These are phyloP conservation scores for Conger conger DNA, from an alignment of 2,113 vertebrate genomes.

Conservation along the genomic window DNA sequence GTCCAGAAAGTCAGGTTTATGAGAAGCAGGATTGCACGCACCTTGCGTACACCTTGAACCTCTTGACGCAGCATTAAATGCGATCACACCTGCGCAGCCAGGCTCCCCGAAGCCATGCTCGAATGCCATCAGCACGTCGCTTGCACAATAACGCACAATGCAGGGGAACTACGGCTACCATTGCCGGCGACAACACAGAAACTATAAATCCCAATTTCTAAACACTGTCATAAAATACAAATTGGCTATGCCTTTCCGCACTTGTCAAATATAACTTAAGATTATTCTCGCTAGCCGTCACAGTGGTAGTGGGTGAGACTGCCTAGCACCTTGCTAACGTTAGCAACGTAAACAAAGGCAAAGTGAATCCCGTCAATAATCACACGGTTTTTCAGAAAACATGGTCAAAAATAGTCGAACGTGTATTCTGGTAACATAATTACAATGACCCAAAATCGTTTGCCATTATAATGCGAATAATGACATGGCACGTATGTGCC, in stretches of 20 bases:
- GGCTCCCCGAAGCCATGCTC: background rate
- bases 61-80: constrained; percentile 12
- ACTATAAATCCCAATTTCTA: background rate
- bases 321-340: background rate
- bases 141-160: background rate
- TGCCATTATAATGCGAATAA: too few relatives aligned
- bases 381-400: background rate
- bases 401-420: background rate
- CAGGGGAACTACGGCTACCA: background rate
- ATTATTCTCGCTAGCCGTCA: background rate
- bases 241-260: background rate
- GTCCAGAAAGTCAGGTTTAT: background rate
- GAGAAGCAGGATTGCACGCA: background rate
- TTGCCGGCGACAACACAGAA: background rate
- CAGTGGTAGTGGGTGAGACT: background rate
- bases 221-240: background rate
- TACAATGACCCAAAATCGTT: background rate
- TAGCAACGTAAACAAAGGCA: background rate
- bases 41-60: background rate
- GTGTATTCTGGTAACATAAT: background rate
- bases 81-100: background rate
- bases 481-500: too few relatives aligned
- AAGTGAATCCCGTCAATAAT: background rate
- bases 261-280: background rate
- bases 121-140: background rate